Evolutionary conservation across 2,113 vertebrate genomes (phyloP).

Genomic region (Drymodes brunneopygia): DNA sequence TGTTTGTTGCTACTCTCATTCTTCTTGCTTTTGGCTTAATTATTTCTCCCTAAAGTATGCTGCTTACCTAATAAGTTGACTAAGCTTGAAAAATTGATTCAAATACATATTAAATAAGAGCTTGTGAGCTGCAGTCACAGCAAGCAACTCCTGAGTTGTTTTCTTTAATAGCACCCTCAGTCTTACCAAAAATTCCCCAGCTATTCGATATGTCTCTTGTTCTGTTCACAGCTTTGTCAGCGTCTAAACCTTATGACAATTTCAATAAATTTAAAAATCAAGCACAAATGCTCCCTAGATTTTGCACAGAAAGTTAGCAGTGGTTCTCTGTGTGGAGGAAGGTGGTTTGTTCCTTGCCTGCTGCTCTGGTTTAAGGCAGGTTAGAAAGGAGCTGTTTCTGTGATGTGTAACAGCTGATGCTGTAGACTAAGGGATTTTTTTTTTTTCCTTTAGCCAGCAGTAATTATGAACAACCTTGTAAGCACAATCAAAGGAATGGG

Average conservation of each 20-base stretch:
- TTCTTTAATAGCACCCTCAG: neutral
- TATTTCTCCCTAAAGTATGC: neutral
- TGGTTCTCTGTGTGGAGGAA: neutral
- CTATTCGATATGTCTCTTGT: neutral
- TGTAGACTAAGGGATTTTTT: neutral
- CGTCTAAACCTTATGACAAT: neutral
- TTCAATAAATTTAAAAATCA: neutral
- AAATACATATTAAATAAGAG: neutral
- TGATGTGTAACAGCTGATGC: neutral
- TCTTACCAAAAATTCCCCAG: neutral
- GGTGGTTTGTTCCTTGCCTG: neutral
- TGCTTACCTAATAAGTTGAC: neutral
- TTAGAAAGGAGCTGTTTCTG: neutral
- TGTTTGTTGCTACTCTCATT: neutral
- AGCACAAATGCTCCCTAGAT: neutral
- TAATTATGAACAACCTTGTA: neutral
- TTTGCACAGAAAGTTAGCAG: neutral
- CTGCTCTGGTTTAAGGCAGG: neutral
- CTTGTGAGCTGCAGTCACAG: neutral
- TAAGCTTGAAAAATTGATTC: neutral
- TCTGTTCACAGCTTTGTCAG: neutral
- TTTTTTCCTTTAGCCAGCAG: neutral
- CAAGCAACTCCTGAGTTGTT: neutral
- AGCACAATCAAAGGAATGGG: neutral
- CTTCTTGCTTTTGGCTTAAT: neutral